Conservation (phyloP, 2,888 invertebrate species). For the Sclerodermus sp. region DNA sequence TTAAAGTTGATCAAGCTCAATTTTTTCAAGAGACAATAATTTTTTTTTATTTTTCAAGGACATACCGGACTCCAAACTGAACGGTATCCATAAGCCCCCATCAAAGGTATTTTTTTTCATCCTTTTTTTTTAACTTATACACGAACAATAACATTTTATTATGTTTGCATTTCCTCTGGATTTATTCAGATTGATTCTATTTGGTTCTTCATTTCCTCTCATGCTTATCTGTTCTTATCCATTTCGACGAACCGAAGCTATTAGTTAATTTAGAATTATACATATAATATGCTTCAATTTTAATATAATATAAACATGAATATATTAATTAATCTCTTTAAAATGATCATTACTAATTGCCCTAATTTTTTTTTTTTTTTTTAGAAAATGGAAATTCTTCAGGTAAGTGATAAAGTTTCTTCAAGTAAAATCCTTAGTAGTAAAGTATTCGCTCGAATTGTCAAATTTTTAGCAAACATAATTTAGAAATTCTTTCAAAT, state of each 20-base stretch:
- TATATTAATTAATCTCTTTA: neutral
- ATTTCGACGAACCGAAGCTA: slow-evolving; percentile 1
- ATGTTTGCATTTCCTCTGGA: too few species aligned
- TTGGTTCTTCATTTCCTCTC: neutral
- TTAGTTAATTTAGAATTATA: neutral
- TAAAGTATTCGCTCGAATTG: slow-evolving; percentile 25
- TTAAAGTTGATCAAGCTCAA: slow-evolving; percentile 12
- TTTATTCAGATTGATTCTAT: too few species aligned
- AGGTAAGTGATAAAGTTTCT: slow-evolving; percentile 33
- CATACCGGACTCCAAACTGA: slow-evolving; percentile 46
- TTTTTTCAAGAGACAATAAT: slow-evolving; percentile 16
- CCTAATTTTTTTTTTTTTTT: slow-evolving; percentile 33
- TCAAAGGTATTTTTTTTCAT: slow-evolving; percentile 42
- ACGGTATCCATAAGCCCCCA: slow-evolving; percentile 52
- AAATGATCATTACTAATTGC: too few species aligned
- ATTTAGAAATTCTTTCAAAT: neutral
- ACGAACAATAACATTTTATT: neutral
- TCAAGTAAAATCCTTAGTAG: slow-evolving; percentile 9
- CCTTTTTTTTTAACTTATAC: slow-evolving; percentile 14
- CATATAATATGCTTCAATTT: neutral
- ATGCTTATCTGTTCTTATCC: neutral
- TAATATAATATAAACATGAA: neutral
- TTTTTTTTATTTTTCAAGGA: slow-evolving; percentile 44
- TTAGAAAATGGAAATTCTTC: slow-evolving; percentile 44
- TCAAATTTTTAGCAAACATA: slow-evolving; percentile 7